Conservation (phyloP, 2,797 vertebrate species). For the Mycteria americana region DNA sequence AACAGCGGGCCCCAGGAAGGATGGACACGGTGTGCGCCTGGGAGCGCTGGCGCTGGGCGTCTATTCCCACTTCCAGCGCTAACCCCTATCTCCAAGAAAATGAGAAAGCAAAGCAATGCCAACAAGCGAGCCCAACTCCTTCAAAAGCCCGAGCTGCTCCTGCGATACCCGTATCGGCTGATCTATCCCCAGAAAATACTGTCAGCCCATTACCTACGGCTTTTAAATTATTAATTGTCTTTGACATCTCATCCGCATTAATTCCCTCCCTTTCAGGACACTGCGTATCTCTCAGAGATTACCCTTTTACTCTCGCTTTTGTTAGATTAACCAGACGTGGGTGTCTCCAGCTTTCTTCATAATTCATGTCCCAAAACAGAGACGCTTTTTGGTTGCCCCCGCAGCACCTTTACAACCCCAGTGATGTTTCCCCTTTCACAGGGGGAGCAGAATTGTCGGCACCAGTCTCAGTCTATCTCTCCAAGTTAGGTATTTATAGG, state of each 20-base stretch:
- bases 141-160: not conserved
- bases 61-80: not conserved
- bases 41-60: not conserved
- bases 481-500: not conserved
- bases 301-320: slow-evolving; percentile 22
- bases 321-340: not conserved
- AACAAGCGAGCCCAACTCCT: not conserved
- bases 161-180: rapidly evolving
- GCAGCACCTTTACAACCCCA: not conserved
- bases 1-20: rapidly evolving
- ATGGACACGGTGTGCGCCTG: rapidly evolving
- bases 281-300: not conserved
- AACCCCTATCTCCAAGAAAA: not conserved
- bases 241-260: not conserved
- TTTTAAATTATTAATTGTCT: slow-evolving; percentile 2
- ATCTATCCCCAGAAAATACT: not conserved
- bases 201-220: not conserved
- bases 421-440: not conserved
- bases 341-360: not conserved
- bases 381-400: not conserved
- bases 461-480: not conserved
- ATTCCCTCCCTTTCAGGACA: not conserved
- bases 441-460: not conserved
- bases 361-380: not conserved
- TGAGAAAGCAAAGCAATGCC: not conserved